Percentiles rank a stretch among this genome's conserved stretches.
These are phyloP conservation scores for Polypterus senegalus DNA, from an alignment of 2,113 vertebrate genomes.

Conservation along the genomic window DNA sequence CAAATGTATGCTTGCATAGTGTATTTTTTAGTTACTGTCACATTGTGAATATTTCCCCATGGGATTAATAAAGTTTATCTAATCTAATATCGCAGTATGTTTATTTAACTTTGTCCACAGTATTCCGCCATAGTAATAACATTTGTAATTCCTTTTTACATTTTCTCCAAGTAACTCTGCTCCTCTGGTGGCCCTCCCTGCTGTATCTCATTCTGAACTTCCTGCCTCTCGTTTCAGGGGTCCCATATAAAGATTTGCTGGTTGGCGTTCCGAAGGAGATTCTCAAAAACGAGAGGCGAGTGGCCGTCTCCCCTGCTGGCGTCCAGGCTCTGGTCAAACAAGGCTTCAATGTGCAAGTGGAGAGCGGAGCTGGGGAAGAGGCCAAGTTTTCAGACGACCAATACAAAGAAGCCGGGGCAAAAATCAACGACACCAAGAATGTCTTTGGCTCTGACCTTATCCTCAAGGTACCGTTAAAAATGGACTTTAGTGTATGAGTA, in stretches of 20 bases:
- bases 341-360: slow-evolving; percentile 47
- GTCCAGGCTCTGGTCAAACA: slow-evolving; percentile 51
- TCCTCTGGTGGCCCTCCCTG: background rate
- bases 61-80: no score
- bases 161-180: background rate
- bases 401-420: slow-evolving; percentile 35
- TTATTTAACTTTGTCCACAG: background rate
- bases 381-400: slow-evolving; percentile 52
- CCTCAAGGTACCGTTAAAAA: slow-evolving; percentile 37
- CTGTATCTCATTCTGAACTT: slow-evolving; percentile 1
- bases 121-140: background rate
- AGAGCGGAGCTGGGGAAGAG: slow-evolving; percentile 45
- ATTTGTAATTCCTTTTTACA: background rate
- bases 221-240: slow-evolving; percentile 25
- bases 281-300: slow-evolving; percentile 37
- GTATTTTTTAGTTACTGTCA: no score
- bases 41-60: no score
- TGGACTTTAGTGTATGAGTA: no score
- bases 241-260: slow-evolving; percentile 41
- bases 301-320: slow-evolving; percentile 40
- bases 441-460: slow-evolving; percentile 42
- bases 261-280: slow-evolving; percentile 53
- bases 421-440: slow-evolving; percentile 39
- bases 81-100: background rate
- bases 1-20: no score